Evolutionary conservation across 2,797 vertebrate species (phyloP), one percentile per base, ranked within the genome.

Genomic region (Diplodus sargus): DNA sequence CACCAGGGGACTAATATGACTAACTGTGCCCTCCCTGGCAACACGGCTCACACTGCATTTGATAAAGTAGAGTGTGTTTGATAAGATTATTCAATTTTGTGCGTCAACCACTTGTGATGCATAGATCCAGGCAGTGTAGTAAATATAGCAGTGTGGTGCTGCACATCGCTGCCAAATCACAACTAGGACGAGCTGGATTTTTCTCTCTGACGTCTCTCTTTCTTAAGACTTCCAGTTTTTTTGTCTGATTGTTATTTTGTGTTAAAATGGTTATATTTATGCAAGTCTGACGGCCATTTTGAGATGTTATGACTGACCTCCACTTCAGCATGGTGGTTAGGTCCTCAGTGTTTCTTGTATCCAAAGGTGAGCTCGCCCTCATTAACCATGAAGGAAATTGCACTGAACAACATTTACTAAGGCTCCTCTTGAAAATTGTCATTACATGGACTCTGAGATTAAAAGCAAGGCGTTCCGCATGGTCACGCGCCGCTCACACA

Each of bases 31-130:
- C 49, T 84, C 83, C 58, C 54, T 68, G 70, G 79, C 49, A 61
- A 49, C 59, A 57, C 20, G 25, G 57, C 68, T 25, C 42, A 1
- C 20, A 22, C 62, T 79, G 69, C 30, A 20, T 85, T 87, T 82
- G 79, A 89, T 85, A 71, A 85, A 86, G 51, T 48, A 82, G 67
- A 85, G 63, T 70, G 78, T 62, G 17, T 85, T 58, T 76, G 57
- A 74, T 79, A 65, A 78, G 60, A 68, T 78, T 61, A 74, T 82
- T 70, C 43, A 43, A 43, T 83, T 80, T 62, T 62, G n/a, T 67
- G 23, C 30, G 5, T 67, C 16, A 23, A 61, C 23, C 18, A 62
- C 81, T 56, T 42, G 65, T 81, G 67, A 84, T 74, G 71, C 74
- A 72, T 52, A 64, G 67, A 68, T 66, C 54, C 48, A 51, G 64